Evolutionary conservation across 2,113 vertebrate species (phyloP).

Genomic region (Cochlearius cochlearius): DNA sequence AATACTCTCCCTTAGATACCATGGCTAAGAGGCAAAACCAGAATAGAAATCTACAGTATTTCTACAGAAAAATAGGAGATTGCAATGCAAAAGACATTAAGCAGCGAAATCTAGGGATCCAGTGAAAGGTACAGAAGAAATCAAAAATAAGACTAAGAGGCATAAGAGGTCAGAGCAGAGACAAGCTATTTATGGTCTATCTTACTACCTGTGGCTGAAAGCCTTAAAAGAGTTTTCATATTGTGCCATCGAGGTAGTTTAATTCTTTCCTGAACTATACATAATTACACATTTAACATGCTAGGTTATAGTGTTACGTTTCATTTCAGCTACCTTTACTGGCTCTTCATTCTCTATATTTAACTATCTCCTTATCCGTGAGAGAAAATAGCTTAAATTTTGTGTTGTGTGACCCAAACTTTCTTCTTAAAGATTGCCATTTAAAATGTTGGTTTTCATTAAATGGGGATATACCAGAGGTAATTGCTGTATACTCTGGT

Average conservation of each 20-base stretch:
- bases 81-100: not conserved
- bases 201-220: not conserved
- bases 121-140: not conserved
- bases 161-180: not conserved
- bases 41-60: not conserved
- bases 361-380: not conserved
- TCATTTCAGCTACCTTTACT: not conserved
- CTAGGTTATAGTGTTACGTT: not conserved
- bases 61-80: not conserved
- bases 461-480: not conserved
- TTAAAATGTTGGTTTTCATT: not conserved
- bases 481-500: not conserved
- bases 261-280: not conserved
- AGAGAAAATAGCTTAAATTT: not conserved
- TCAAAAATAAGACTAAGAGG: not conserved
- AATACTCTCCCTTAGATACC: not conserved
- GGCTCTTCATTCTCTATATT: not conserved
- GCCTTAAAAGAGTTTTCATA: not conserved
- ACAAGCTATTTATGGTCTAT: not conserved
- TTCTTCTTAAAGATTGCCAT: not conserved
- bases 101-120: not conserved
- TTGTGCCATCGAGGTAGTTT: not conserved
- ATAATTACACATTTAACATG: not conserved
- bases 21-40: not conserved
- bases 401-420: not conserved